Evolutionary conservation across 1,140 invertebrate species (phyloP).

Genomic region (Drosophila setifemur): DNA sequence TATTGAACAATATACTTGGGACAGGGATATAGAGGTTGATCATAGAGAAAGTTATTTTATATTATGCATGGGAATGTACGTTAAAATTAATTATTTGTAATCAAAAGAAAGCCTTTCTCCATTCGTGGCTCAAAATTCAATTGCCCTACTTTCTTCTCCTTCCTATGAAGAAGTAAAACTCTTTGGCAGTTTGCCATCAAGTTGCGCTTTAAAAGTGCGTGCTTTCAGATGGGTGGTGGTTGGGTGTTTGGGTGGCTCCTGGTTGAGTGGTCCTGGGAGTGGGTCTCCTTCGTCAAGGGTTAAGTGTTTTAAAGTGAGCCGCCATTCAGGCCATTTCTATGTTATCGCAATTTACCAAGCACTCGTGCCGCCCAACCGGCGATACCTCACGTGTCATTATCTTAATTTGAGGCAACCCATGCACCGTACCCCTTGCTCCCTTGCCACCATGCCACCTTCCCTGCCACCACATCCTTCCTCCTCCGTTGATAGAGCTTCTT

Average conservation of each 20-base stretch:
- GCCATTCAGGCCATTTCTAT: conserved; percentile 55
- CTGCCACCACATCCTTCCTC: background rate
- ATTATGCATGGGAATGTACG: too few species aligned
- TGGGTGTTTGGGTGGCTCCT: background rate
- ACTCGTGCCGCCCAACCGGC: conserved; percentile 32
- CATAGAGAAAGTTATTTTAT: too few species aligned
- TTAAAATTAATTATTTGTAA: too few species aligned
- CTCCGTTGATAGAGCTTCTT: conserved; percentile 59
- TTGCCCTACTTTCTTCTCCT: conserved; percentile 18
- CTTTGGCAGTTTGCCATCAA: conserved; percentile 68
- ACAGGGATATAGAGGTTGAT: too few species aligned
- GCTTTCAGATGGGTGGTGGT: conserved; percentile 2
- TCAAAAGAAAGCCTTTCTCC: too few species aligned
- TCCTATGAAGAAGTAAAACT: conserved; percentile 35
- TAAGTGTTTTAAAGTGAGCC: conserved; percentile 67
- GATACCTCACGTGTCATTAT: conserved; percentile 73
- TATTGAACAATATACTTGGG: too few species aligned
- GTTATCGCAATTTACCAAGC: conserved; percentile 76
- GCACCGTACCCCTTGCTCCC: background rate
- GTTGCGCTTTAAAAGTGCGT: conserved; percentile 71
- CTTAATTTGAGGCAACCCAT: conserved; percentile 66
- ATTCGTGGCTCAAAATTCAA: too few species aligned
- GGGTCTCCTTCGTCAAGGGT: conserved; percentile 51
- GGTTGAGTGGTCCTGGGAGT: background rate
- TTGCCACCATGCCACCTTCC: too few species aligned